phyloP scores from a whole-genome alignment of 1,140 invertebrate genomes.

The Oncopodura yosiiana region DNA sequence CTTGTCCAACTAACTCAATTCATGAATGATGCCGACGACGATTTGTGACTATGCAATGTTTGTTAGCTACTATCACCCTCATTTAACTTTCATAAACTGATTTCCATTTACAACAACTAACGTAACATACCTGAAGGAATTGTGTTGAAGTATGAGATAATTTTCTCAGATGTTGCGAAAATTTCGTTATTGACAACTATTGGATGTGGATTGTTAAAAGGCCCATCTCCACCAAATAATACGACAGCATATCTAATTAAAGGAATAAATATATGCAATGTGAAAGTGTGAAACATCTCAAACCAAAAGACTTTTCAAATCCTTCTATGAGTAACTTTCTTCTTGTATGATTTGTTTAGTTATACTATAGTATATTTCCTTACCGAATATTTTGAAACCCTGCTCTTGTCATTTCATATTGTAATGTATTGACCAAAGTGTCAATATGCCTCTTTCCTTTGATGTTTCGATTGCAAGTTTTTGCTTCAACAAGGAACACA shows the following conservation, averaged over 20 bases:
- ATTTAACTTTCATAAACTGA: no score
- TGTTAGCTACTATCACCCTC: no score
- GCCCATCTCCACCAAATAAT: constrained; percentile 63
- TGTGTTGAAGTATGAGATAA: constrained; percentile 49
- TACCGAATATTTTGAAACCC: constrained; percentile 57
- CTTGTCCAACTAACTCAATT: no score
- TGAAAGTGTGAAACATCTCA: no score
- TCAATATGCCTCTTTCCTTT: constrained; percentile 55
- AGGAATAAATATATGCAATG: no score
- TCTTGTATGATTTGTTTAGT: background rate
- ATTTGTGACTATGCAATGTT: no score
- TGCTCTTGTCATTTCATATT: constrained; percentile 54
- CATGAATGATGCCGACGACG: no score
- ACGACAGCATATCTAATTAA: constrained; percentile 60
- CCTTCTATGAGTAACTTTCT: no score
- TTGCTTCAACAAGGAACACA: constrained; percentile 79
- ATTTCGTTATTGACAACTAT: constrained; percentile 56
- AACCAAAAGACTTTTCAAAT: constrained; percentile 30
- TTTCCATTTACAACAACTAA: background rate
- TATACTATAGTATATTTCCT: no score
- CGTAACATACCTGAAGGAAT: constrained; percentile 48
- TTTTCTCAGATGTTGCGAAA: constrained; percentile 51
- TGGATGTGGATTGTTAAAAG: constrained; percentile 57
- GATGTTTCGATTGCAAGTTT: constrained; percentile 62
- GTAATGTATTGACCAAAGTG: constrained; percentile 51